Base-by-base conservation (phyloP, 2,797 vertebrate genomes). In the Tamandua tetradactyla region DNA sequence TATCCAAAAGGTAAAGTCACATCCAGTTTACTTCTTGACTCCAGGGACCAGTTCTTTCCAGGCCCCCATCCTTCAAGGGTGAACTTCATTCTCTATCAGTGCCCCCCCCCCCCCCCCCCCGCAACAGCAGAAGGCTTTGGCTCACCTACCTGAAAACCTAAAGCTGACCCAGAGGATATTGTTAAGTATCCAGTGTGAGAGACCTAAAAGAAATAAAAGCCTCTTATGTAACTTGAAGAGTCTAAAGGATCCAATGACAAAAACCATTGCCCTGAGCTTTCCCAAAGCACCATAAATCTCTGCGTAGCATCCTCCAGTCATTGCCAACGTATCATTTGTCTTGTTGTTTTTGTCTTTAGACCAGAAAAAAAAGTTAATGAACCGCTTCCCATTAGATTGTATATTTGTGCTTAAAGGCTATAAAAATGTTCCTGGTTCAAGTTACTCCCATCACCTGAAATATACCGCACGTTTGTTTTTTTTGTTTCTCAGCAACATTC, bases 221-320 rank as follows among this genome's bases (percentile, higher is more conserved):
- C 42, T 95, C 76, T 95, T 82, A 62, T 18, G 4, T 92, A 95
- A 91, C 84, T 49, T 12, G 15, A 57, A 92, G 44, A 64, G 49
- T 25, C 1, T 42, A 61, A 90, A 81, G 52, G 76, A 74, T 55
- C 15, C 66, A 42, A 0, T 14, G 47, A 93, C 91, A 71, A 96
- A 95, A 96, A 85, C 68, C 83, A 66, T 52, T n/a, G 59, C 72
- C 52, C 61, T 71, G 79, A 94, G 82, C 55, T 90, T 92, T 75
- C 59, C 57, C n/a, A 27, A 93, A 90, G 37, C 30, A 27, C 71
- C 27, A 59, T 81, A 61, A 75, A 86, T 93, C 47, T 35, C 35
- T 80, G 47, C 11, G 0, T 49, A 75, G 47, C 55, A 55, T 35
- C 85, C 52, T 80, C 15, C 35, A 30, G 49, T 55, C 0, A 3